Evolutionary conservation across 2,888 invertebrate genomes (phyloP).

Genomic region (Synergus laeviventris): DNA sequence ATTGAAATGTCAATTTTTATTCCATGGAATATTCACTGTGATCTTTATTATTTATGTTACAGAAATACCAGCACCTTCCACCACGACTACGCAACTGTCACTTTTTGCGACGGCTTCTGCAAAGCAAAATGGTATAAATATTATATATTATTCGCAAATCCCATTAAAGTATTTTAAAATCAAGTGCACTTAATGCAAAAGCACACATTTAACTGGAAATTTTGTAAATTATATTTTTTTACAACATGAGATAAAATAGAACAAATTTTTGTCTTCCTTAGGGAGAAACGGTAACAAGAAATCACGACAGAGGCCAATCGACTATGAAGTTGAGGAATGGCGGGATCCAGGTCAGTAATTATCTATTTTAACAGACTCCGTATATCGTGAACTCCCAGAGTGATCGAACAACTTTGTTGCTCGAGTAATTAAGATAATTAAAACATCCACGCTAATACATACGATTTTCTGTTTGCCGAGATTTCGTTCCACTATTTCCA

Average conservation of each 20-base stretch:
- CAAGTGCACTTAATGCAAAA: too few relatives aligned
- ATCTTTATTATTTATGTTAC: slow-evolving; percentile 52
- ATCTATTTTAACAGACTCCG: slow-evolving; percentile 33
- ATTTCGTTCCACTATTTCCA: neutral
- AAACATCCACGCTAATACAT: slow-evolving; percentile 54
- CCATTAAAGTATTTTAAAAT: too few relatives aligned
- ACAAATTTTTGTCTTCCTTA: slow-evolving; percentile 62
- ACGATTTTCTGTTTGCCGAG: neutral
- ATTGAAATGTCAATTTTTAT: neutral
- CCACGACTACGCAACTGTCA: slow-evolving; percentile 81
- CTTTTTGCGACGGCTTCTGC: slow-evolving; percentile 79
- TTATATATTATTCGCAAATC: too few relatives aligned
- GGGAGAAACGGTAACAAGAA: slow-evolving; percentile 80
- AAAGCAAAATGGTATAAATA: slow-evolving; percentile 80
- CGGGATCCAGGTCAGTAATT: slow-evolving; percentile 81
- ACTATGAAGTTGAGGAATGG: slow-evolving; percentile 87
- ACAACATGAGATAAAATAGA: neutral
- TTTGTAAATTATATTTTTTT: neutral
- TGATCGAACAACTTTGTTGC: slow-evolving; percentile 49
- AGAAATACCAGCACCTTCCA: slow-evolving; percentile 93
- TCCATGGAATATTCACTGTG: neutral
- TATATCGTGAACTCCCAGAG: slow-evolving; percentile 34
- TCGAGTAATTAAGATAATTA: slow-evolving; percentile 64
- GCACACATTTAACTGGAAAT: too few relatives aligned
- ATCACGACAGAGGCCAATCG: slow-evolving; percentile 78